Evolutionary conservation across 2,797 vertebrate species (phyloP), one percentile per base, ranked within the genome.

Genomic region (Intellagama lesueurii): DNA sequence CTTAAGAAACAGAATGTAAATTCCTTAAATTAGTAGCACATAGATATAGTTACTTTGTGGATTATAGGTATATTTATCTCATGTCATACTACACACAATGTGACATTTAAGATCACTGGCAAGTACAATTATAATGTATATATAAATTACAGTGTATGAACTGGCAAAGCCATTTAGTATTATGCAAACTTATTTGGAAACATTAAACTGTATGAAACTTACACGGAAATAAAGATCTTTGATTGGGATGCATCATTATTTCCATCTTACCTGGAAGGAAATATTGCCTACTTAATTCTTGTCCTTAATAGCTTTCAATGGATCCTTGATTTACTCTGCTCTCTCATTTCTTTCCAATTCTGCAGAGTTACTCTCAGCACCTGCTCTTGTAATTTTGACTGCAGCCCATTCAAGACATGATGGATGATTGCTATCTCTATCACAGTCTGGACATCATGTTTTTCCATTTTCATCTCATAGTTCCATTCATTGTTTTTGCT

Each of bases 391-490:
- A 47, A 1, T 90, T 84, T 75, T 86, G 44, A 70, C 47, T 66
- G 79, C 69, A 81, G 30, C 35, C 49, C 60, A 26, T 87, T 93
- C 81, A 28, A 35, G 60, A 2, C 49, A 5, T 68, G 89, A 89
- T 30, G 35, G 49, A 86, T 1, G 12, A 85, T 60, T 56, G 40
- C 69, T 40, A 12, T 1, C 40, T 73, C 7, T 87, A 1, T 35
- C 22, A 32, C 70, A 7, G 12, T 82, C 84, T 82, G 49, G 90
- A 49, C 2, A 56, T 92, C 91, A 30, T 78, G 75, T 26, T 1
- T 89, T 92, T 91, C 40, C 6, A 9, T 86, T 89, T 90, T 81
- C 81, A 49, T 19, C 44, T 32, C 66, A 56, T 80, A 77, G 28
- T 8, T 86, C 35, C 26, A 7, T 26, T n/a, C 69, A 75, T 64